These are phyloP conservation scores for Bubo blakistoni DNA, from an alignment of 2,113 vertebrate species.

Conservation along the genomic window DNA sequence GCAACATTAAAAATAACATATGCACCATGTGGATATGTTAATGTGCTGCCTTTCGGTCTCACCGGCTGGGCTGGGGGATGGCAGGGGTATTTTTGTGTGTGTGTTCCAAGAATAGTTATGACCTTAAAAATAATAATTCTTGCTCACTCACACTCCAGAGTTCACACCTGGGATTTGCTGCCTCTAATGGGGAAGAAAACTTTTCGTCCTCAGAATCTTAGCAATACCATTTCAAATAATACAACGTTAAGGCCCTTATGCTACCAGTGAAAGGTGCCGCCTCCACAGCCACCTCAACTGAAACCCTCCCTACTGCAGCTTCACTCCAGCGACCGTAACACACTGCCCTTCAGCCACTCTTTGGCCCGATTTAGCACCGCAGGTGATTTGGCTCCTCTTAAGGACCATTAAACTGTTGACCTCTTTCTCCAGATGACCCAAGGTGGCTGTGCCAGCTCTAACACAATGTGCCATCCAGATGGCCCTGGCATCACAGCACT, in stretches of 20 bases:
- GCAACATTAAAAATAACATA: neutral
- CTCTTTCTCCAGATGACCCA: neutral
- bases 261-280: neutral
- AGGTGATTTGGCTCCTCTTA: neutral
- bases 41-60: neutral
- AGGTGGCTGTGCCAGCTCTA: neutral
- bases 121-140: neutral
- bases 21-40: neutral
- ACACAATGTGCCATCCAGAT: neutral
- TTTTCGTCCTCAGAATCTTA: neutral
- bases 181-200: neutral
- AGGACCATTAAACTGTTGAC: slow-evolving; percentile 2
- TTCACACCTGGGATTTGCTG: neutral
- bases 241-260: neutral
- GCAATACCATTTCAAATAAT: neutral
- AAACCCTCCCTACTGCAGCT: neutral
- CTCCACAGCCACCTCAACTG: neutral
- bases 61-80: neutral
- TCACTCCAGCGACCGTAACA: neutral
- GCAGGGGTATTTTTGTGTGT: neutral
- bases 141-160: neutral
- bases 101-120: neutral
- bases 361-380: neutral
- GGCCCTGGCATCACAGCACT: neutral
- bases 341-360: neutral